Percentiles rank a stretch among this genome's conserved stretches.
Evolutionary conservation across 1,140 invertebrate species (phyloP).

Genomic region (Ceratina australensis): DNA sequence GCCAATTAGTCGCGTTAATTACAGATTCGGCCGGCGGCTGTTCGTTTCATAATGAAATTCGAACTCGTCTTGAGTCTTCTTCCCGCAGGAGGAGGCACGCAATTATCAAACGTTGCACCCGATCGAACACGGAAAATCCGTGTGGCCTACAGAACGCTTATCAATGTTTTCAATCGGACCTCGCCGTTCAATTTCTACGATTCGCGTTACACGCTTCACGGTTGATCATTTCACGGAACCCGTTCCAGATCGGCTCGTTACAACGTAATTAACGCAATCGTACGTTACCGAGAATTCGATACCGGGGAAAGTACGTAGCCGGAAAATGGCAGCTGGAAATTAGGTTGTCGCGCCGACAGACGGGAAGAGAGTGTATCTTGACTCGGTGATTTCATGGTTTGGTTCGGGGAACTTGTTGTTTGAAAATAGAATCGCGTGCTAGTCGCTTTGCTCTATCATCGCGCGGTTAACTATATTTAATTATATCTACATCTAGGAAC

Average conservation of each 20-base stretch:
- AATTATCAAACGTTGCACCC: constrained; percentile 5
- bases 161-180: not conserved
- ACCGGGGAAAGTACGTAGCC: not conserved
- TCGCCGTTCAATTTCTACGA: not conserved
- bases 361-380: not conserved
- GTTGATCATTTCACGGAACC: constrained; percentile 22
- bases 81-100: not conserved
- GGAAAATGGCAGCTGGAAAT: constrained; percentile 3
- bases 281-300: not conserved
- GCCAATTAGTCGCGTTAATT: constrained; percentile 40
- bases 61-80: not conserved
- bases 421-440: constrained; percentile 2
- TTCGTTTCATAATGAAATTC: constrained; percentile 7
- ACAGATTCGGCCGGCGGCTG: not conserved
- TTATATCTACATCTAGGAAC: too few relatives aligned
- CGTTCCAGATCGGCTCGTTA: not conserved
- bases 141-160: too few relatives aligned
- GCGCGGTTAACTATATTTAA: not conserved
- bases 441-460: not conserved
- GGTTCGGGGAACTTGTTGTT: constrained; percentile 13
- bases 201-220: too few relatives aligned
- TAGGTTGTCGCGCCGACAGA: not conserved
- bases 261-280: not conserved
- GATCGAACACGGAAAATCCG: not conserved
- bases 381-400: constrained; percentile 10